phyloP scores from a whole-genome alignment of 2,888 invertebrate species.

The Syrphus vitripennis region DNA sequence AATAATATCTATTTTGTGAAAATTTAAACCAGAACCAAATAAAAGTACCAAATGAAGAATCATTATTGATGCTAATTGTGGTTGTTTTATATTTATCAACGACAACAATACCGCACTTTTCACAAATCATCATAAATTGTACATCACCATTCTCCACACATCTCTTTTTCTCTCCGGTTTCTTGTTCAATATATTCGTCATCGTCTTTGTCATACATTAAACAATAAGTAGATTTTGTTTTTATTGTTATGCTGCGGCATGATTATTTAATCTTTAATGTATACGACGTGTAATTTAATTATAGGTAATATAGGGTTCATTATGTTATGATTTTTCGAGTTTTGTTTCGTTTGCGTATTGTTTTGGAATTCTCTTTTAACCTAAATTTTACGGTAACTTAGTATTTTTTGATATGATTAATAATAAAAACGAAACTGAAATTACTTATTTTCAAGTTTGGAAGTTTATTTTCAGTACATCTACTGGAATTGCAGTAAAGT shows the following conservation, averaged over 20 bases:
- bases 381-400: not conserved
- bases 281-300: constrained; percentile 34
- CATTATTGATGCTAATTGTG: constrained; percentile 42
- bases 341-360: not conserved
- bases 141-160: constrained; percentile 32
- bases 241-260: constrained; percentile 6
- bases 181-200: not conserved
- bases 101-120: constrained; percentile 62
- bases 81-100: constrained; percentile 63
- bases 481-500: too few species aligned
- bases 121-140: constrained; percentile 63
- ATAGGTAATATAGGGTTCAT: constrained; percentile 30
- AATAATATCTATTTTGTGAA: constrained; percentile 43
- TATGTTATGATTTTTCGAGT: constrained; percentile 15
- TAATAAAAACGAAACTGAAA: too few species aligned
- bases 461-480: too few species aligned
- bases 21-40: constrained; percentile 4
- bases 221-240: not conserved
- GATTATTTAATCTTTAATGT: constrained; percentile 13
- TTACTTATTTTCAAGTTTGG: too few species aligned
- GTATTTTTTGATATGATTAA: not conserved
- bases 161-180: constrained; percentile 31
- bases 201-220: not conserved
- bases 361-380: not conserved
- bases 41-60: constrained; percentile 31